These are phyloP conservation scores for Mimumesa dahlbomi DNA, from an alignment of 2,888 invertebrate species.

Conservation along the genomic window DNA sequence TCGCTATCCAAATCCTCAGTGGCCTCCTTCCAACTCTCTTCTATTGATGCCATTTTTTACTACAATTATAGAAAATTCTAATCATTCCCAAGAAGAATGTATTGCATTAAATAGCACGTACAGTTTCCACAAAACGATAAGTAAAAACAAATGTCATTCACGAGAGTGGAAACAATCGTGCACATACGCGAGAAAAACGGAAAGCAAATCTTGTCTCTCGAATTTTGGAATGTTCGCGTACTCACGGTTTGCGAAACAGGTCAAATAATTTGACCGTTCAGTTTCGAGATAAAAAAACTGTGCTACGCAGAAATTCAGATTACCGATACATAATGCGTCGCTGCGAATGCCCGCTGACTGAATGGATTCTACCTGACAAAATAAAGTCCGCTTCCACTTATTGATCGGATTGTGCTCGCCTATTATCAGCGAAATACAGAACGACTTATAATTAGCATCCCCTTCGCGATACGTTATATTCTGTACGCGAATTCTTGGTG, in stretches of 20 bases:
- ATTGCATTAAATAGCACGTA: not conserved
- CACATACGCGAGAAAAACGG: not conserved
- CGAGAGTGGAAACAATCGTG: not conserved
- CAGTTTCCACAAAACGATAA: not conserved
- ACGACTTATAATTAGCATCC: constrained; percentile 10
- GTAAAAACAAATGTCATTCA: not conserved
- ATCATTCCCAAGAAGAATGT: not conserved
- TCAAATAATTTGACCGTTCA: constrained; percentile 26
- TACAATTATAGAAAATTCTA: constrained; percentile 7
- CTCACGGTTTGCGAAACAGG: constrained; percentile 39
- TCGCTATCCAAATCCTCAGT: constrained; percentile 73
- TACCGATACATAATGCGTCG: constrained; percentile 57
- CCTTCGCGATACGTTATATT: not conserved
- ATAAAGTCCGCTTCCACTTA: constrained; percentile 58
- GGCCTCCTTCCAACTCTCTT: constrained; percentile 78
- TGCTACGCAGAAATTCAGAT: constrained; percentile 33
- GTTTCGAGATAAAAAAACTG: constrained; percentile 42
- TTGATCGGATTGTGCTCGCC: constrained; percentile 57
- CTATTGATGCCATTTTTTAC: constrained; percentile 73
- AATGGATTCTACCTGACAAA: constrained; percentile 49
- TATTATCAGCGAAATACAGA: constrained; percentile 42
- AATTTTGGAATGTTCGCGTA: constrained; percentile 9
- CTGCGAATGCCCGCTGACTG: constrained; percentile 32
- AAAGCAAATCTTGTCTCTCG: not conserved
- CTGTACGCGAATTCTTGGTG: not conserved